Percentiles rank a stretch among this genome's conserved stretches.
These are phyloP conservation scores for Augiades crinisus DNA, from an alignment of 2,888 invertebrate genomes.

Conservation along the genomic window DNA sequence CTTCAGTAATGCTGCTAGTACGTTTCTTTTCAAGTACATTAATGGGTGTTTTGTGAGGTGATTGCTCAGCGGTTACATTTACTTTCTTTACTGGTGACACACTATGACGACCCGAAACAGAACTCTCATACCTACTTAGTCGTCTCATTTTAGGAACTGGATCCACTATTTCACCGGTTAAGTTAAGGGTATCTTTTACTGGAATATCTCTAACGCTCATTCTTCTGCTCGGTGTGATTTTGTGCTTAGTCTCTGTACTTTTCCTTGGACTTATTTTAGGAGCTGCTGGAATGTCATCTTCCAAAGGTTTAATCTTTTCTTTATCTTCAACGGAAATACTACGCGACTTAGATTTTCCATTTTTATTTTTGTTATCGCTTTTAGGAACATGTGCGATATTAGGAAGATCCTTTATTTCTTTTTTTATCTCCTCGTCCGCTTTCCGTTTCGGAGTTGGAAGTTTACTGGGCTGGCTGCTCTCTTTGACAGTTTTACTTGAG, in stretches of 20 bases:
- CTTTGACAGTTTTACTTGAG: constrained; percentile 77
- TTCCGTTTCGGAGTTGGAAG: constrained; percentile 83
- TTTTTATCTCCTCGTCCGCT: constrained; percentile 82
- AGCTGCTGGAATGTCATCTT: constrained; percentile 33
- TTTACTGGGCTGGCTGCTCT: constrained; percentile 82
- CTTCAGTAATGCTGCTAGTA: constrained; percentile 44
- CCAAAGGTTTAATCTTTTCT: constrained; percentile 41
- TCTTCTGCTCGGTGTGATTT: constrained; percentile 45
- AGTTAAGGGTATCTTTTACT: constrained; percentile 36
- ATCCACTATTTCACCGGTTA: constrained; percentile 38
- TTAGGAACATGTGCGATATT: constrained; percentile 47
- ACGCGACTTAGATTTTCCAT: constrained; percentile 39
- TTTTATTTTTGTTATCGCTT: constrained; percentile 47
- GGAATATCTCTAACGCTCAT: constrained; percentile 45
- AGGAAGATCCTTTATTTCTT: constrained; percentile 61
- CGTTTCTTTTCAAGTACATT: constrained; percentile 49
- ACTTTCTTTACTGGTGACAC: constrained; percentile 49
- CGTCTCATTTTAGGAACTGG: constrained; percentile 37
- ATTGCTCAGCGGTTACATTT: constrained; percentile 36
- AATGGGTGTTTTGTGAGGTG: constrained; percentile 24
- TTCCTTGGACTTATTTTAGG: constrained; percentile 54
- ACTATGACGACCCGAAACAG: constrained; percentile 38
- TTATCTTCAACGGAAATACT: constrained; percentile 61
- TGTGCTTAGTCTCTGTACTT: constrained; percentile 49
- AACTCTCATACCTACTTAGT: constrained; percentile 34